Base-by-base conservation (phyloP, 1,140 invertebrate species). In the Scaptomyza pallida region DNA sequence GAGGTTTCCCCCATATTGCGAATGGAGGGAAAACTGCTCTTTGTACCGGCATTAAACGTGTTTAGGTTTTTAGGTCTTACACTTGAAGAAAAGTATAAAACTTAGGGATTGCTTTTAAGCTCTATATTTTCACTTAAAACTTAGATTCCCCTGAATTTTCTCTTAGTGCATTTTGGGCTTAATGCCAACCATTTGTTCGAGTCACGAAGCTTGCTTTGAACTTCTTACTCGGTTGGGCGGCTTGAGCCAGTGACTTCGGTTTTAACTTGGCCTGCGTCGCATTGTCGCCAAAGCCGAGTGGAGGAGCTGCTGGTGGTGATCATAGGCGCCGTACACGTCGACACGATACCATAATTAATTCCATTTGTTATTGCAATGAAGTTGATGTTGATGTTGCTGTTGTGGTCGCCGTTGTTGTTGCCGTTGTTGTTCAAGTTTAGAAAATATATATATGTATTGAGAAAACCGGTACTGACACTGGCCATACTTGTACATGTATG, bases 401-500 rank as follows among this genome's bases (percentile, higher is more conserved):
- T 52, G 23, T 16, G 5, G 13, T 15, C 17, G 37, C 19, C 9
- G 33, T 12, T 8, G 21, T 2, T 12, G 43, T 15, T 45, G 43
- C 6, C 1, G 23, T 16, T 37, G 16, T 16, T 17, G 35, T 80
- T 85, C 72, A 85, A 80, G 80, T 76, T 80, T 85, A 85, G 81
- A 72, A 79, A 81, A 73, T 78, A 75, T 78, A 72, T 4, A 26
- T n/a, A n/a, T n/a, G n/a, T n/a, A n/a, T n/a, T n/a, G n/a, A n/a
- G n/a, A 26, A 86, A 86, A 86, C 81, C 79, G 65, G 81, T 81
- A 83, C 80, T 16, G 63, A 51, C 75, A 62, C 72, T 88, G 61
- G 78, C 82, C 82, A 88, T 88, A 89, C 83, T 70, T 88, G 82
- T 78, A 88, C 83, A 35, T 89, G 82, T 88, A 88, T 88, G 82